These are phyloP conservation scores for Strix aluco DNA, from an alignment of 2,113 vertebrate species.

Conservation along the genomic window DNA sequence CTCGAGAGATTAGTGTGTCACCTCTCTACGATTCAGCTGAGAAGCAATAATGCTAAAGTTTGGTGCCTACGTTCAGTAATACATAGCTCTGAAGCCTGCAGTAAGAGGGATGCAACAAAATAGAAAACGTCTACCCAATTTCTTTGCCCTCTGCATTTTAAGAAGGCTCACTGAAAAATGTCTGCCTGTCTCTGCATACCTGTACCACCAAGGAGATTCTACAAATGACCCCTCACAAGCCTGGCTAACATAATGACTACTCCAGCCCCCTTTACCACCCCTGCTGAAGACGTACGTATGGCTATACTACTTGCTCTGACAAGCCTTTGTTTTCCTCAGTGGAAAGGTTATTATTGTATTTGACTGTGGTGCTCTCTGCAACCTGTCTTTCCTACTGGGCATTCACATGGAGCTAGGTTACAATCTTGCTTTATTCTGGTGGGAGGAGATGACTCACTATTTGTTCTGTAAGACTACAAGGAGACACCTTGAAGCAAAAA, in stretches of 20 bases:
- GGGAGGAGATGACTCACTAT: slow-evolving; percentile 4
- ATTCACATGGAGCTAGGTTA: not conserved
- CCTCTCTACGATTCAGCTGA: not conserved
- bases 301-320: not conserved
- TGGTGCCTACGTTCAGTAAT: not conserved
- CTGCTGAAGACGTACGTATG: not conserved
- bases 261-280: not conserved
- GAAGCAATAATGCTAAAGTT: rapidly evolving
- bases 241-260: not conserved
- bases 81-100: not conserved
- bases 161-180: not conserved
- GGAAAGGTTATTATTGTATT: not conserved
- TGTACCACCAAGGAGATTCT: not conserved
- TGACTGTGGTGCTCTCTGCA: not conserved
- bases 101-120: not conserved
- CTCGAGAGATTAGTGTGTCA: not conserved
- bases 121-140: not conserved
- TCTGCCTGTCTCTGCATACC: not conserved
- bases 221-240: not conserved
- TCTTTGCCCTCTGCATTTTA: not conserved
- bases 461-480: not conserved
- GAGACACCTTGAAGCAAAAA: slow-evolving; percentile 54
- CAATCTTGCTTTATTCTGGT: not conserved
- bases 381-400: not conserved
- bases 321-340: not conserved